Conservation (phyloP, 1,140 invertebrate species). For the Periplaneta americana region DNA sequence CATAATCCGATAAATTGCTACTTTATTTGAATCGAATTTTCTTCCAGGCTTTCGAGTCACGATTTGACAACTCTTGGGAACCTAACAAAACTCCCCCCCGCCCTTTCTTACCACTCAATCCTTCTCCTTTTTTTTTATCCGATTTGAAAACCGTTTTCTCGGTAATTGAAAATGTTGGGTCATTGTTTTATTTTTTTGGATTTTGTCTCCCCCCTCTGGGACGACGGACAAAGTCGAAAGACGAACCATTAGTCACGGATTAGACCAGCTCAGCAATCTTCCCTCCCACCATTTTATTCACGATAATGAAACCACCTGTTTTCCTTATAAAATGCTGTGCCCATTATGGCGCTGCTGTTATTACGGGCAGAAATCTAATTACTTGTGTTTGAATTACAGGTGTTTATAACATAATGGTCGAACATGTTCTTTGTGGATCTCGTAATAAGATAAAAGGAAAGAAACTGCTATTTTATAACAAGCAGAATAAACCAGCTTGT, state of each 20-base stretch:
- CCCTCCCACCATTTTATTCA: background rate
- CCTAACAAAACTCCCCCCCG: too few species aligned
- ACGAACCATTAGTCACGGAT: background rate
- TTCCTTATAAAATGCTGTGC: background rate
- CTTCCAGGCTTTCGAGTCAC: too few species aligned
- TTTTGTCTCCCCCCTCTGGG: background rate
- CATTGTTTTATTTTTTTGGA: background rate
- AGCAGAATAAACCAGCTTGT: background rate
- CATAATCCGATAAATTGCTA: too few species aligned
- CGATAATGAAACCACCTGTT: background rate
- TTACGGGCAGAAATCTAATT: background rate
- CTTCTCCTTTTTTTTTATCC: too few species aligned
- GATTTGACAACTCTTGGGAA: too few species aligned
- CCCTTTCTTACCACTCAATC: too few species aligned
- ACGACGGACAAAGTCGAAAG: background rate
- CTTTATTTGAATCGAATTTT: too few species aligned
- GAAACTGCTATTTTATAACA: background rate
- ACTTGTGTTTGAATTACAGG: background rate
- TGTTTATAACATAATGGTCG: too few species aligned
- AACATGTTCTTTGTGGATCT: background rate
- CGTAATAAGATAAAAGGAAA: background rate
- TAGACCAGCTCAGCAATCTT: background rate
- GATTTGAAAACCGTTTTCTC: too few species aligned
- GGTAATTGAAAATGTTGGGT: background rate
- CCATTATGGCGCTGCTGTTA: background rate